Percentiles rank a stretch among this genome's conserved stretches.
phyloP scores from a whole-genome alignment of 2,113 vertebrate genomes.

The Phalacrocorax brasilianus region DNA sequence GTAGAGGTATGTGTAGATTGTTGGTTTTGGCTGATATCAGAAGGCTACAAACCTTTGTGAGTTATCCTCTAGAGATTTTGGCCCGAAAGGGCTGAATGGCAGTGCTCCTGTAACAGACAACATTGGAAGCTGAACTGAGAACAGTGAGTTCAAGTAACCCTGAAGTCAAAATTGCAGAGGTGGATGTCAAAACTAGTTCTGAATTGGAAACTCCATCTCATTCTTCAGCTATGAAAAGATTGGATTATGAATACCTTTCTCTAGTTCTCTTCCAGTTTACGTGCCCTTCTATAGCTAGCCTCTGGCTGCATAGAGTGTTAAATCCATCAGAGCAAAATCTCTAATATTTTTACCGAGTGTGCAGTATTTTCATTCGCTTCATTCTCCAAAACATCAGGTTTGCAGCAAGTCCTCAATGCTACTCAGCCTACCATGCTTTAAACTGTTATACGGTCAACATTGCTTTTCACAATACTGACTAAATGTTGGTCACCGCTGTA shows the following conservation, averaged over 20 bases:
- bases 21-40: not conserved
- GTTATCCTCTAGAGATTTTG: not conserved
- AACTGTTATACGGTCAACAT: not conserved
- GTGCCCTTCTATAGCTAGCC: not conserved
- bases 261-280: not conserved
- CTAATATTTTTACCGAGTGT: not conserved
- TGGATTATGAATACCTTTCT: not conserved
- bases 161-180: not conserved
- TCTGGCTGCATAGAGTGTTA: not conserved
- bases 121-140: not conserved
- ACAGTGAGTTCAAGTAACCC: not conserved
- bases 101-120: not conserved
- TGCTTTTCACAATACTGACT: not conserved
- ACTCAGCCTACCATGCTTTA: not conserved
- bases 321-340: not conserved
- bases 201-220: not conserved
- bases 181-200: not conserved
- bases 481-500: not conserved
- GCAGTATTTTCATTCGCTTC: not conserved
- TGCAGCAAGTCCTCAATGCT: not conserved
- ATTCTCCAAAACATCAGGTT: not conserved
- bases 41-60: not conserved
- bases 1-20: not conserved
- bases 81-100: not conserved
- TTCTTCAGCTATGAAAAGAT: not conserved